Percentiles rank a stretch among this genome's conserved stretches.
Evolutionary conservation across 1,140 invertebrate species (phyloP).

Genomic region (Octopus sinensis): DNA sequence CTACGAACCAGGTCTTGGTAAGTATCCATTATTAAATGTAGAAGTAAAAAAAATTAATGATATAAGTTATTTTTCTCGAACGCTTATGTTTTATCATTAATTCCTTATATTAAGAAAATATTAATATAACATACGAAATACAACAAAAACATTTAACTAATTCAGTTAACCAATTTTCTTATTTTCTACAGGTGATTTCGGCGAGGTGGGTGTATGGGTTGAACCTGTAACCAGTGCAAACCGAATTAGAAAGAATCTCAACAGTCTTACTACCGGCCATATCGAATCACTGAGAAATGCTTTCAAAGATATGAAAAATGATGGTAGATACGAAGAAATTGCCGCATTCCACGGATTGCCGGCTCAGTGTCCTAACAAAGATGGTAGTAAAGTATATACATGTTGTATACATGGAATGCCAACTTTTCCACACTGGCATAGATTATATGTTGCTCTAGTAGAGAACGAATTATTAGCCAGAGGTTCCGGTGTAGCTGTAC

Average conservation of each 20-base stretch:
- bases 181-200: not conserved
- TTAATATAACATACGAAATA: not conserved
- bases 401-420: conserved; percentile 34
- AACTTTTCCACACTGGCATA: conserved; percentile 35
- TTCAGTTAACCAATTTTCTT: not conserved
- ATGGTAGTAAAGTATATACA: conserved; percentile 16
- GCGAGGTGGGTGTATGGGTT: conserved; percentile 16
- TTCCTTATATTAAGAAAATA: not conserved
- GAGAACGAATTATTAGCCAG: conserved; percentile 22
- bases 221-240: conserved; percentile 21
- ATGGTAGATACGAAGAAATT: conserved; percentile 31
- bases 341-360: conserved; percentile 32
- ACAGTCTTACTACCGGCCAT: conserved; percentile 24
- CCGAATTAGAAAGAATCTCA: conserved; percentile 24
- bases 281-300: conserved; percentile 29
- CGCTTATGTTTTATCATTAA: too few relatives aligned
- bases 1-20: conserved; percentile 19
- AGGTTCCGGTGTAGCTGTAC: conserved; percentile 25
- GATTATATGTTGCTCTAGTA: conserved; percentile 27
- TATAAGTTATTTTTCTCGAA: too few relatives aligned
- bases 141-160: not conserved
- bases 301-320: conserved; percentile 24
- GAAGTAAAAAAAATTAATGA: too few relatives aligned
- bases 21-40: conserved; percentile 6
- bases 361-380: conserved; percentile 23